These are phyloP conservation scores for Meta bourneti DNA, from an alignment of 2,888 invertebrate genomes.

Conservation along the genomic window DNA sequence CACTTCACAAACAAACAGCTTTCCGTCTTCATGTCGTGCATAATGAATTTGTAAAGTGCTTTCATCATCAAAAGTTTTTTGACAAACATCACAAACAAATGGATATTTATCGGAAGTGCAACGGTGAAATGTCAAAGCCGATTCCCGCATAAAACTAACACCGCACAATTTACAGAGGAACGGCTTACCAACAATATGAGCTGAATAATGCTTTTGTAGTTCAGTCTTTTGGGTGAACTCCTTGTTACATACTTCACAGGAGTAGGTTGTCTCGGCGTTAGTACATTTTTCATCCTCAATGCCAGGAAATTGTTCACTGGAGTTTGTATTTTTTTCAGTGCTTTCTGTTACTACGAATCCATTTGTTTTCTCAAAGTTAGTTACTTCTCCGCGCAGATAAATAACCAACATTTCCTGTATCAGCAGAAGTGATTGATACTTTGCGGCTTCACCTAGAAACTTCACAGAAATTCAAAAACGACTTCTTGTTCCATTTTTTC, in stretches of 20 bases:
- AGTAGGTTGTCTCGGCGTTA: background rate
- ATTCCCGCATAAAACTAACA: background rate
- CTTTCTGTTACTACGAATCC: background rate
- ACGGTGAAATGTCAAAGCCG: background rate
- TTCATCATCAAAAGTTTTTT: background rate
- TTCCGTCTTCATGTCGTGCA: background rate
- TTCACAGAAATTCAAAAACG: no score
- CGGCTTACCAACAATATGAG: background rate
- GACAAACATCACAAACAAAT: background rate
- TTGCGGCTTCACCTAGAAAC: no score
- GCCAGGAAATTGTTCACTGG: background rate
- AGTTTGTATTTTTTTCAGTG: background rate
- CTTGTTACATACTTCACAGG: conserved; percentile 16
- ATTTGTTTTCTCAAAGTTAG: background rate
- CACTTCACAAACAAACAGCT: background rate
- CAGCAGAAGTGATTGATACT: no score
- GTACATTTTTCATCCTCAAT: background rate
- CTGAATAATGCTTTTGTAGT: background rate
- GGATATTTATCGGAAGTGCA: background rate
- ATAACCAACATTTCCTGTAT: background rate
- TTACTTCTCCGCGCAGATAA: background rate
- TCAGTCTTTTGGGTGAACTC: background rate
- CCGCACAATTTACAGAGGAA: conserved; percentile 15
- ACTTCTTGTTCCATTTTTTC: no score
- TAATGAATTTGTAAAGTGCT: background rate